Percentiles rank a stretch among this genome's conserved stretches.
These are phyloP conservation scores for Rallus limicola DNA, from an alignment of 2,113 vertebrate genomes.

Conservation along the genomic window DNA sequence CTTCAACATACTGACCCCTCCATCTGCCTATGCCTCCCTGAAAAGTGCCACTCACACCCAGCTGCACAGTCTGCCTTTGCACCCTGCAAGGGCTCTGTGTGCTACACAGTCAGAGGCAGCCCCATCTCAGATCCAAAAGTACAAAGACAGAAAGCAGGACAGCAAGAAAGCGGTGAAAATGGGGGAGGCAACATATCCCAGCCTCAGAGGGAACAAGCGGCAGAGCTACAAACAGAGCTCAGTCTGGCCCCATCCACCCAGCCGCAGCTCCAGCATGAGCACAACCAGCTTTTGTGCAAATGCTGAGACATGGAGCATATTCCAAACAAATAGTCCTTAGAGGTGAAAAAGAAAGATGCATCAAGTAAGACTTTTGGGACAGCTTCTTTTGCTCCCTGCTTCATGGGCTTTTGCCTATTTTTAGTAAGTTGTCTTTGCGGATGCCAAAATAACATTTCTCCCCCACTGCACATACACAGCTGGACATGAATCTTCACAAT, in stretches of 20 bases:
- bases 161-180: background rate
- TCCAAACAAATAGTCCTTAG: background rate
- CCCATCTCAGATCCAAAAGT: background rate
- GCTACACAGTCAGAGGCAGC: fast-evolving
- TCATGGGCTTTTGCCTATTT: background rate
- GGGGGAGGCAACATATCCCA: background rate
- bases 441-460: background rate
- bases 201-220: background rate
- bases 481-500: background rate
- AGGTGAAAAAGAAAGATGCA: background rate
- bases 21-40: background rate
- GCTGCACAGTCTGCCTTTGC: fast-evolving
- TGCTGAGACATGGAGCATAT: fast-evolving
- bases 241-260: background rate
- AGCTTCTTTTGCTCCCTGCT: background rate
- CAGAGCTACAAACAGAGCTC: background rate
- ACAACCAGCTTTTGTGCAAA: background rate
- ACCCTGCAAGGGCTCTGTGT: background rate
- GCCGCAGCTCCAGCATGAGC: background rate
- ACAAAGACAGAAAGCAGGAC: background rate
- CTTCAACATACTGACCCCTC: background rate
- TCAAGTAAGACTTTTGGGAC: background rate
- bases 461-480: background rate
- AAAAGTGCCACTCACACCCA: background rate
- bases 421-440: background rate